Base-by-base conservation (phyloP, 1,140 invertebrate genomes). In the Sycophaga agraensis region DNA sequence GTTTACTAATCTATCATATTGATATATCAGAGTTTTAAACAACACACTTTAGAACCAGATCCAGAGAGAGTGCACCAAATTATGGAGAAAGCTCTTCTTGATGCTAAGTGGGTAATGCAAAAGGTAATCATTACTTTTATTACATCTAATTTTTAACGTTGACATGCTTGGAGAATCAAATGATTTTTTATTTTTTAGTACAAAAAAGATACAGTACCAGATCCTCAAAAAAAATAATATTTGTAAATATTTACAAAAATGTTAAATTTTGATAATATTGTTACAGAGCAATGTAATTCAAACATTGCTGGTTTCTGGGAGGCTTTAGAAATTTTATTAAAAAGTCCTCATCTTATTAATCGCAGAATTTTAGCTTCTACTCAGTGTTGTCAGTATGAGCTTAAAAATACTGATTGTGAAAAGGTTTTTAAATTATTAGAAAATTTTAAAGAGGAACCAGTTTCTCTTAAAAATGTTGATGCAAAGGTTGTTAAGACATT, bases 91-190 rank as follows among this genome's bases (percentile, higher is more conserved):
- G 89, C 90, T 65, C 71, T 90, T 51, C 80, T 87, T 69, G 90
- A 93, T 82, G 86, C 88, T 43, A 84, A 91, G 62, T 93, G 91
- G 91, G 80, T 93, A 69, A 70, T 91, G 48, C 85, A 89, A 73
- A 92, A 92, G 84, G 90, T 90, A 74, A 61, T 34, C 60, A 50
- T 56, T 54, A 39, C 57, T 62, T 53, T 12, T 40, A 31, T 59
- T 54, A 43, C 11, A 14, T 35, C 4, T 40, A 19, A 34, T 14
- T 35, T 43, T 57, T 46, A 17, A n/a, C n/a, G n/a, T n/a, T n/a
- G n/a, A n/a, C n/a, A n/a, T n/a, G n/a, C n/a, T n/a, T n/a, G n/a
- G n/a, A n/a, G n/a, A n/a, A n/a, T n/a, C n/a, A n/a, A n/a, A n/a
- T n/a, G n/a, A 31, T 31, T 31, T 4, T 31, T 57, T 24, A 51